Percentiles rank a stretch among this genome's conserved stretches.
Evolutionary conservation across 2,113 vertebrate species (phyloP).

Genomic region (Labeo catla): DNA sequence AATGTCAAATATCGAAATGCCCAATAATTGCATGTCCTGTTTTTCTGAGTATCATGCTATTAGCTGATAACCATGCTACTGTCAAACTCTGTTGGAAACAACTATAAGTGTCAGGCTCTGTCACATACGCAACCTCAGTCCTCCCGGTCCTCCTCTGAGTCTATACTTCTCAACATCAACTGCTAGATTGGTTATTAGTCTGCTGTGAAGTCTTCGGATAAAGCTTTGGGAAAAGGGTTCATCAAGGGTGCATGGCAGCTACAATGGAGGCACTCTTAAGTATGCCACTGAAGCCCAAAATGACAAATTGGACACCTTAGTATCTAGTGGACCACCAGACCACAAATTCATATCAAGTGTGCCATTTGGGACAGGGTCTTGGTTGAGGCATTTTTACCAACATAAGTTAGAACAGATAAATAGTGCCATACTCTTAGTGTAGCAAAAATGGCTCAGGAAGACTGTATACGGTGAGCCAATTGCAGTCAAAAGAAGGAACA

Average conservation of each 20-base stretch:
- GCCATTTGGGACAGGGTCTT: neutral
- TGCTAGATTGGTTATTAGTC: neutral
- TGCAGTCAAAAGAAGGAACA: neutral
- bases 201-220: neutral
- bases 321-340: neutral
- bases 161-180: neutral
- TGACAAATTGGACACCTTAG: slow-evolving; percentile 8
- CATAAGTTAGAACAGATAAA: neutral
- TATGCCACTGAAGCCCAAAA: neutral
- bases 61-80: neutral
- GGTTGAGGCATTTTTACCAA: neutral
- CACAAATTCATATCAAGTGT: neutral
- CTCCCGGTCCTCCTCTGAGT: neutral
- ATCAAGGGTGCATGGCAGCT: neutral
- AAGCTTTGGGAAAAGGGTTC: neutral
- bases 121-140: neutral
- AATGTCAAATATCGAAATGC: too few relatives aligned
- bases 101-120: neutral
- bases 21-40: too few relatives aligned
- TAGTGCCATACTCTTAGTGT: neutral
- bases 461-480: neutral
- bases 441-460: neutral
- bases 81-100: neutral
- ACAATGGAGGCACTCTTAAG: neutral
- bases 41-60: neutral